Evolutionary conservation across 2,113 vertebrate species (phyloP).

Genomic region (Setophaga coronata): DNA sequence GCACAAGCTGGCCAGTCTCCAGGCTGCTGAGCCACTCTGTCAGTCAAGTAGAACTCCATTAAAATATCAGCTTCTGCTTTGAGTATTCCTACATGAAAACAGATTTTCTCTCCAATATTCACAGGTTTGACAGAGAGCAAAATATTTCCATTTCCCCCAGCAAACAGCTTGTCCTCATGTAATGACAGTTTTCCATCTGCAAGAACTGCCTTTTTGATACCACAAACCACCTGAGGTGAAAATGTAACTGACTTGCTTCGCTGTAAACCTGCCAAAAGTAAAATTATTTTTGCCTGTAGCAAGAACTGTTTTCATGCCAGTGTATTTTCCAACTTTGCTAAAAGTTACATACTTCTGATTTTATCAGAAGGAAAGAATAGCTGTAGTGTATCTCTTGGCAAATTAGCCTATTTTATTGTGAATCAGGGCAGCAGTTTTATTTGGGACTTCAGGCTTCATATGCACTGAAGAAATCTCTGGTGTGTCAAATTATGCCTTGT

Average conservation of each 20-base stretch:
- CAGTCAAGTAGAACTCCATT: conserved; percentile 18
- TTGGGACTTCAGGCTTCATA: not conserved
- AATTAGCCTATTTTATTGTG: not conserved
- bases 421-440: not conserved
- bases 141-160: conserved; percentile 55
- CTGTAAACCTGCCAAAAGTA: conserved; percentile 57
- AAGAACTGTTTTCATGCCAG: conserved; percentile 5
- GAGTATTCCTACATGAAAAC: conserved; percentile 14
- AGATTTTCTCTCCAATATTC: conserved; percentile 38
- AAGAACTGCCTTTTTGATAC: conserved; percentile 58
- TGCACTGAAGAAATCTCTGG: not conserved
- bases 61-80: conserved; percentile 16
- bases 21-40: not conserved
- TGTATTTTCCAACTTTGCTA: conserved; percentile 9
- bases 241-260: conserved; percentile 54
- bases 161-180: conserved; percentile 56
- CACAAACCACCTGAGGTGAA: conserved; percentile 64
- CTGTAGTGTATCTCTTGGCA: not conserved
- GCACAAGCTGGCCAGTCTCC: not conserved
- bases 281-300: conserved; percentile 54
- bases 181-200: conserved; percentile 65
- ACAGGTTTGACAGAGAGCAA: conserved; percentile 45
- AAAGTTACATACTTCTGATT: conserved; percentile 27
- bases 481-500: not conserved
- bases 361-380: not conserved